A percentile compares a stretch with the other conserved stretches of the same genome.
These are phyloP conservation scores for Pseudococcus viburni DNA, from an alignment of 2,888 invertebrate genomes.

Conservation along the genomic window DNA sequence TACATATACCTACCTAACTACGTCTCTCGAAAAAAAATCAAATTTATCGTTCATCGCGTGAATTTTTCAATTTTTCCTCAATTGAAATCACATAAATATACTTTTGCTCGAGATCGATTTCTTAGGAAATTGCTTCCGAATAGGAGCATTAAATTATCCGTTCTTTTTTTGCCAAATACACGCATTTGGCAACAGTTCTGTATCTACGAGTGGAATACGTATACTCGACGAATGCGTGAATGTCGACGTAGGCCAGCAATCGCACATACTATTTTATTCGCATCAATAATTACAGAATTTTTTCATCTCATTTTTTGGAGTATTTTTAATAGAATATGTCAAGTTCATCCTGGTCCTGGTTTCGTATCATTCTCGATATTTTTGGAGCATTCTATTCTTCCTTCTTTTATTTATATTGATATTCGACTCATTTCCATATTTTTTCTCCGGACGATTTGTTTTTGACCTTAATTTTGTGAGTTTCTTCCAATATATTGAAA, in stretches of 20 bases:
- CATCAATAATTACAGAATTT: conserved; percentile 14
- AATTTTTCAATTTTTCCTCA: conserved; percentile 11
- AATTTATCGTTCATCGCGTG: neutral
- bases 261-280: conserved; percentile 6
- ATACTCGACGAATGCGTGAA: neutral
- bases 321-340: neutral
- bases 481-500: too few species aligned
- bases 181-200: conserved; percentile 6
- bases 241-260: neutral
- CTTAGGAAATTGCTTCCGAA: conserved; percentile 13
- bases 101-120: neutral
- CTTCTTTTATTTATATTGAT: neutral
- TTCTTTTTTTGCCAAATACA: conserved; percentile 21
- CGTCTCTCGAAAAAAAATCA: neutral
- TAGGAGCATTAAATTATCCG: neutral
- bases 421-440: too few species aligned
- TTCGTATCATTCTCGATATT: neutral
- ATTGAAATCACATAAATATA: neutral
- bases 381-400: neutral
- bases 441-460: too few species aligned
- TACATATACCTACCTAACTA: neutral
- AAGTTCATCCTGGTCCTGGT: neutral
- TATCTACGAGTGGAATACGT: neutral
- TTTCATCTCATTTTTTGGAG: neutral
- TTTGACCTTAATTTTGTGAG: too few species aligned